Base-by-base conservation (phyloP, 1,140 invertebrate genomes). In the Solenopsis fugax region DNA sequence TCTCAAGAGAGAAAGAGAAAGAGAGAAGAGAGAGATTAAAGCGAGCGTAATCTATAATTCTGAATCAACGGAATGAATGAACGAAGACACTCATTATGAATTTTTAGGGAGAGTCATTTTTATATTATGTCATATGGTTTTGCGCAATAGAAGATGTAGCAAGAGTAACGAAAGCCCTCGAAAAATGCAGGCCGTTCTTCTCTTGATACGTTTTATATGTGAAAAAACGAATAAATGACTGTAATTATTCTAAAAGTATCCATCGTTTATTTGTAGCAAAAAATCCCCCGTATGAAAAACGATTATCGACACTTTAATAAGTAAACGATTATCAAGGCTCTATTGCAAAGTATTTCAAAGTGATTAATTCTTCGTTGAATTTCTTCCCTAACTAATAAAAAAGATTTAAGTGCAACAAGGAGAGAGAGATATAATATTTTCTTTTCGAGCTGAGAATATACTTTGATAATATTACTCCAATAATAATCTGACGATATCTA, bases 61-160 rank as follows among this genome's bases (percentile, higher is more conserved):
- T 21, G 65, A 29, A 29, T 29, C 29, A 29, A 41, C 41, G 41
- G 41, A 41, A 58, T 18, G 29, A 56, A 71, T 12, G 21, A 62
- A 37, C 21, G 50, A 52, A 48, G n/a, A 62, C 37, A 69, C 72
- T 60, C 48, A 76, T 69, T 50, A 65, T 58, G 80, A n/a, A 90
- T 82, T 85, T 90, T 84, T 89, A 88, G 69, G 48, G 87, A 90
- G 81, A 90, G 71, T 92, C 89, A 90, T 88, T 91, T 92, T 92
- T 92, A 85, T 92, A 92, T 77, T 89, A 72, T 88, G 80, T 60
- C 71, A 58, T 64, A 89, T 67, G 45, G 34, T 89, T 56, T 54
- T 56, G 34, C 58, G 58, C 65, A 50, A 77, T 78, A 89, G 24
- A 50, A 77, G 69, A 77, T 60, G 85, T 89, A 87, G 60, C 82